Evolutionary conservation across 2,797 vertebrate genomes (phyloP).

Genomic region (Oreonectes daqikongensis): DNA sequence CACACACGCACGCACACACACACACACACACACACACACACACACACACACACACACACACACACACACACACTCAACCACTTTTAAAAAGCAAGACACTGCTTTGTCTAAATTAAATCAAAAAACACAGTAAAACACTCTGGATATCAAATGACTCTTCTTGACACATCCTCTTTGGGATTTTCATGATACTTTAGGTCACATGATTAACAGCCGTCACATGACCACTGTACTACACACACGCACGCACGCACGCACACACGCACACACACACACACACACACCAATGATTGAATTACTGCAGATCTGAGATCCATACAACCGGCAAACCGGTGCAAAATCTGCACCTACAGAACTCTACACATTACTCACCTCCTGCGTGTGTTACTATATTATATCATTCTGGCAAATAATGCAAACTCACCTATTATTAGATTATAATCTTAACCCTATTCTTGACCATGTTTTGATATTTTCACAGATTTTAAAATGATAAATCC

Average conservation of each 20-base stretch:
- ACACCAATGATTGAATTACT: not conserved
- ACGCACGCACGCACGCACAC: slow-evolving; percentile 6
- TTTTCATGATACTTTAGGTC: slow-evolving; percentile 6
- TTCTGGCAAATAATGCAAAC: not conserved
- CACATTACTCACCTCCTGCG: not conserved
- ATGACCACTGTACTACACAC: slow-evolving; percentile 24
- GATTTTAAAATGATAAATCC: no score
- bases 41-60: not conserved
- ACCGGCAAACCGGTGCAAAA: not conserved
- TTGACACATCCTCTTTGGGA: slow-evolving; percentile 16
- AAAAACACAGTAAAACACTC: not conserved
- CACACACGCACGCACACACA: slow-evolving; percentile 29
- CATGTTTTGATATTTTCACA: not conserved
- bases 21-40: not conserved
- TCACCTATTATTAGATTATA: not conserved
- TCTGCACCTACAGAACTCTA: not conserved
- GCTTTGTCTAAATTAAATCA: not conserved
- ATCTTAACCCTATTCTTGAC: not conserved
- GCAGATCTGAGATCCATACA: not conserved
- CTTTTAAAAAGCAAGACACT: slow-evolving; percentile 4
- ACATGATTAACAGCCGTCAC: slow-evolving; percentile 49
- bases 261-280: not conserved
- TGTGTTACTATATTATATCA: not conserved
- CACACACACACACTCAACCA: no score
- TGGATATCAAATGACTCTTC: not conserved